Percentiles rank a stretch among this genome's conserved stretches.
phyloP scores from a whole-genome alignment of 92 coral and sea anemone genomes.

The Umimayanthus chanpuru region DNA sequence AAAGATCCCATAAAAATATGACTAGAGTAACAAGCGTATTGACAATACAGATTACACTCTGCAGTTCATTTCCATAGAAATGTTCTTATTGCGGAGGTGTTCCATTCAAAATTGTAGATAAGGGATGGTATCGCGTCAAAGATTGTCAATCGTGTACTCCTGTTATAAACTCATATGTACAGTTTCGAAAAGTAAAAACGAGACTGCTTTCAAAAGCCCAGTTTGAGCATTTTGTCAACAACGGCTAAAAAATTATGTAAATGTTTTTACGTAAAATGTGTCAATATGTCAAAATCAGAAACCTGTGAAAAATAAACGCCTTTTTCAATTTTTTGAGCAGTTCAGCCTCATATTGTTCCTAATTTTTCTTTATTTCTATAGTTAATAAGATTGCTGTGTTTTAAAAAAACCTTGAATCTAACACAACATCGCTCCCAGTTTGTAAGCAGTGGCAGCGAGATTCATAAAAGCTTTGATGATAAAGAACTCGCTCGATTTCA shows the following conservation, averaged over 20 bases:
- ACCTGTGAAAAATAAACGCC: background rate
- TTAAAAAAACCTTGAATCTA: no score
- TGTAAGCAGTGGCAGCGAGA: no score
- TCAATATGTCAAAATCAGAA: background rate
- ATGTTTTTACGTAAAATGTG: background rate
- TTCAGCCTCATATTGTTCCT: no score
- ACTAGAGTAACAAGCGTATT: background rate
- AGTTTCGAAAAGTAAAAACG: background rate
- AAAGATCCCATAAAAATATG: background rate
- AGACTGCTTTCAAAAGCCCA: background rate
- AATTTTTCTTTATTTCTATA: no score
- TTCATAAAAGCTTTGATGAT: no score
- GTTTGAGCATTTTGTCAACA: background rate
- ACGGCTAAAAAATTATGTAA: background rate
- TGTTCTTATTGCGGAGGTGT: background rate
- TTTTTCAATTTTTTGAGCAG: no score
- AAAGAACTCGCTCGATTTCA: no score
- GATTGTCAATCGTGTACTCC: background rate
- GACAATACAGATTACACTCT: conserved; percentile 9
- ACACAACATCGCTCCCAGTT: no score
- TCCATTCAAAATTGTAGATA: background rate
- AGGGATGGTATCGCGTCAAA: background rate
- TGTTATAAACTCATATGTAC: background rate
- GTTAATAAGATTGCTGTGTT: no score
- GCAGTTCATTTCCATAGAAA: conserved; percentile 9